Percentiles rank a stretch among this genome's conserved stretches.
These are phyloP conservation scores for Novumbra hubbsi DNA, from an alignment of 2,797 vertebrate genomes.

Conservation along the genomic window DNA sequence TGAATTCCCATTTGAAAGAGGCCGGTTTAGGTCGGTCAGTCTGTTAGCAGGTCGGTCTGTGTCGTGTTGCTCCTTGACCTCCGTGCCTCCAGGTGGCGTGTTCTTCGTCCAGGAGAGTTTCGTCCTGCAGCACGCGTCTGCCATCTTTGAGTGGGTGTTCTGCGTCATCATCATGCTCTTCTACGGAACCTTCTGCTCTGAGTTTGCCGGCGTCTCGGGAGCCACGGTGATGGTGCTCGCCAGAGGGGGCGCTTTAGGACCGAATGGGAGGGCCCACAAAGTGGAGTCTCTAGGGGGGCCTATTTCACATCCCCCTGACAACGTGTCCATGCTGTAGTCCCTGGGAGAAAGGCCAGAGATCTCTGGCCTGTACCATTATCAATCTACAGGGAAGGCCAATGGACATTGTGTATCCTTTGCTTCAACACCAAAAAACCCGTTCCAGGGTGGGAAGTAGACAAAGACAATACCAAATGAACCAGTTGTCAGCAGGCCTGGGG, in stretches of 20 bases:
- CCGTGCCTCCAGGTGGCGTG: conserved; percentile 66
- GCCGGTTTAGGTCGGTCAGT: not conserved
- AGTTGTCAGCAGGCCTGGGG: too few species aligned
- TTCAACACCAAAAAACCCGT: conserved; percentile 21
- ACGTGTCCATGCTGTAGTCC: conserved; percentile 48
- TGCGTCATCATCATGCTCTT: conserved; percentile 80
- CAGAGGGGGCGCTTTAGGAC: conserved; percentile 51
- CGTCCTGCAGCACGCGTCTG: conserved; percentile 76
- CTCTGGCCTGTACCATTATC: conserved; percentile 31
- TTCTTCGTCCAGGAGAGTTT: conserved; percentile 81
- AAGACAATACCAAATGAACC: conserved; percentile 36
- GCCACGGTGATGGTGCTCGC: conserved; percentile 78
- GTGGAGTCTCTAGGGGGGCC: conserved; percentile 53
- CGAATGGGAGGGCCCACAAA: conserved; percentile 41
- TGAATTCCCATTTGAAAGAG: too few species aligned
- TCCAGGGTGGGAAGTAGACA: conserved; percentile 40
- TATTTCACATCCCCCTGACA: conserved; percentile 49
- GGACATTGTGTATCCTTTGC: conserved; percentile 43
- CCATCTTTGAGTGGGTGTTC: conserved; percentile 82
- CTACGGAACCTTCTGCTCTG: conserved; percentile 79
- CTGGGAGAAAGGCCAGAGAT: conserved; percentile 25
- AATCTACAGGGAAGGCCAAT: conserved; percentile 12
- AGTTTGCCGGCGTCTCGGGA: conserved; percentile 73
- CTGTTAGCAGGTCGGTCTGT: not conserved
- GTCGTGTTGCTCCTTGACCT: conserved; percentile 58